Percentiles rank a stretch among this genome's conserved stretches.
These are phyloP conservation scores for Melanotaenia maccullochi DNA, from an alignment of 2,797 vertebrate genomes.

Conservation along the genomic window DNA sequence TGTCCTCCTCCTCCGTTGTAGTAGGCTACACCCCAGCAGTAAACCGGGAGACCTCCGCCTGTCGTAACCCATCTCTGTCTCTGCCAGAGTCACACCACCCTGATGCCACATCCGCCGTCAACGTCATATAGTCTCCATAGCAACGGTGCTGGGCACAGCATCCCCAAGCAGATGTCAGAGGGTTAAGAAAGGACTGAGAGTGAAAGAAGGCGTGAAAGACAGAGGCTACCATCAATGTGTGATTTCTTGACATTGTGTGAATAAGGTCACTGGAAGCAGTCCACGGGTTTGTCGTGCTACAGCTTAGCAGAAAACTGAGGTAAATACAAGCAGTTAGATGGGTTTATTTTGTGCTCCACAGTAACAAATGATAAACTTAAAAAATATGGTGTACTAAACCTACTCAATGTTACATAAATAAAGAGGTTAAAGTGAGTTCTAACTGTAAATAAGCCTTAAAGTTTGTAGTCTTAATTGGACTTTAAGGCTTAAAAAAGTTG, in stretches of 20 bases:
- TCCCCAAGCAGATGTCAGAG: constrained; percentile 65
- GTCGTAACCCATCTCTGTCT: constrained; percentile 64
- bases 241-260: constrained; percentile 1
- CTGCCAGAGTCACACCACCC: constrained; percentile 66
- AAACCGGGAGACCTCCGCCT: constrained; percentile 63
- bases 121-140: constrained; percentile 74
- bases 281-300: background rate
- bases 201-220: constrained; percentile 27
- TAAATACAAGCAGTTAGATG: background rate
- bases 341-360: too few relatives aligned
- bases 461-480: too few relatives aligned
- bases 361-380: background rate
- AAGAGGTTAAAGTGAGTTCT: background rate
- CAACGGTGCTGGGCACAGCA: constrained; percentile 67
- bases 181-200: constrained; percentile 47
- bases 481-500: background rate
- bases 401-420: background rate
- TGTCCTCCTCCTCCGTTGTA: constrained; percentile 1
- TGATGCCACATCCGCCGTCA: constrained; percentile 66
- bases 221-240: constrained; percentile 14
- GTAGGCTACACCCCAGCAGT: constrained; percentile 24
- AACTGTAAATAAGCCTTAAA: too few relatives aligned
- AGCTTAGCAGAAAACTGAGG: background rate
- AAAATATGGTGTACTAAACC: background rate
- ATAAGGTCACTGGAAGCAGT: constrained; percentile 1